Evolutionary conservation across 2,888 invertebrate genomes (phyloP), one percentile per base, ranked within the genome.

Genomic region (Drosophila mimica): DNA sequence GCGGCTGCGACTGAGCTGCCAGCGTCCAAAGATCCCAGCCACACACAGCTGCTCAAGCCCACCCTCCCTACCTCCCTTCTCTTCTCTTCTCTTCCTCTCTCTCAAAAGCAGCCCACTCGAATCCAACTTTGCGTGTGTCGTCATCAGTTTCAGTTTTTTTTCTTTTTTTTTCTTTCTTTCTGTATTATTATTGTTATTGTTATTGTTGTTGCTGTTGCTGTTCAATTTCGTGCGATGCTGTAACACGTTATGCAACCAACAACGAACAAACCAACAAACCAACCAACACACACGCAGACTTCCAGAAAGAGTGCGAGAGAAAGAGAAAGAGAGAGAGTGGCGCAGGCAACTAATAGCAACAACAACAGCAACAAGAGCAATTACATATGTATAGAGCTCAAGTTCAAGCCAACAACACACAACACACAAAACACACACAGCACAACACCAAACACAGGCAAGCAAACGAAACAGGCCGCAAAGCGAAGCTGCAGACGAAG

Each of bases 191-290:
- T 58, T 65, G 53, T 48, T 54, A 46, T 59, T 70, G 67, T 60
- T 77, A 57, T 53, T 67, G 57, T 52, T 52, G n/a, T 54, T 63
- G 63, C 56, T 73, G 70, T 65, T 76, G 58, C 67, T 88, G 75
- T 76, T 76, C 63, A 71, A 74, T 84, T 88, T 90, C 82, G 82
- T 85, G 77, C 89, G 87, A 91, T 91, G 92, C 92, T 91, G 91
- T 91, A 92, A 91, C 91, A 89, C 88, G 85, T 91, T 91, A 91
- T 91, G 91, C 92, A 91, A 91, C 91, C 73, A 73, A 25, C 38
- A 36, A 65, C 56, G 38, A 56, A 56, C 54, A n/a, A 54, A 38
- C 54, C 25, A 28, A 20, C 52, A 7, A 51, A 52, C 66, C 81
- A 54, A 54, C 56, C 28, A 36, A 20, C 36, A 72, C 36, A 36